A percentile compares a stretch with the other conserved stretches of the same genome.
These are phyloP conservation scores for Capromys pilorides DNA, from an alignment of 2,797 vertebrate species.

Conservation along the genomic window DNA sequence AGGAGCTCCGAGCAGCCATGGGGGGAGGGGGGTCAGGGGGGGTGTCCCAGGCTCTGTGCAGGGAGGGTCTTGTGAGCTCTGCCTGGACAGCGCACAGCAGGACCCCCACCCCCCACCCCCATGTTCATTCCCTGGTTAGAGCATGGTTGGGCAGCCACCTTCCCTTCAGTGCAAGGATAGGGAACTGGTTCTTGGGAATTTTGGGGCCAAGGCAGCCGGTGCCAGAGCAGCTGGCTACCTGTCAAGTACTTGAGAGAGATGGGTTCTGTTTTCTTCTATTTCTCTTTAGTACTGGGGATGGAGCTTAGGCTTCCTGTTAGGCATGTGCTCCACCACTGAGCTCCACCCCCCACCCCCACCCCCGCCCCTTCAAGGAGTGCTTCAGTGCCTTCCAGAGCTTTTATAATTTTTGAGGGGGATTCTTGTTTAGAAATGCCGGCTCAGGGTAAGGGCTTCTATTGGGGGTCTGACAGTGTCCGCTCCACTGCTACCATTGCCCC, in stretches of 20 bases:
- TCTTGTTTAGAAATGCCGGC: background rate
- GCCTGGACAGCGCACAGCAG: background rate
- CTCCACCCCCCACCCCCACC: too few relatives aligned
- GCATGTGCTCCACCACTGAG: background rate
- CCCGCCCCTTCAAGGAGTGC: too few relatives aligned
- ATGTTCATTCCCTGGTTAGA: background rate
- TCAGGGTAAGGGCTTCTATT: background rate
- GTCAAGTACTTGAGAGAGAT: background rate
- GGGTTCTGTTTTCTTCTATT: background rate
- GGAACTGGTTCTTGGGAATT: rapidly evolving
- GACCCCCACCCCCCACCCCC: too few relatives aligned
- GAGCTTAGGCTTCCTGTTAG: background rate
- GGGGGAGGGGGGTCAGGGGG: background rate
- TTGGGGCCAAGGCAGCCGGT: rapidly evolving
- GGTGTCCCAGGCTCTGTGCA: too few relatives aligned
- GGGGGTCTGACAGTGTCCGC: background rate
- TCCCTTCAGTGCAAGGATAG: background rate
- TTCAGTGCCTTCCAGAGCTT: background rate
- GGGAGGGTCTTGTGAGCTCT: background rate
- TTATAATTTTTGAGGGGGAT: background rate
- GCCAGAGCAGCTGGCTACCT: background rate
- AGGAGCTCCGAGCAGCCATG: background rate
- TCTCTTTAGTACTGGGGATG: background rate
- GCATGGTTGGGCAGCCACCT: background rate
- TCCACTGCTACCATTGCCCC: background rate